Evolutionary conservation across 2,888 invertebrate species (phyloP), one percentile per base, ranked within the genome.

Genomic region (Alsophila aescularia): DNA sequence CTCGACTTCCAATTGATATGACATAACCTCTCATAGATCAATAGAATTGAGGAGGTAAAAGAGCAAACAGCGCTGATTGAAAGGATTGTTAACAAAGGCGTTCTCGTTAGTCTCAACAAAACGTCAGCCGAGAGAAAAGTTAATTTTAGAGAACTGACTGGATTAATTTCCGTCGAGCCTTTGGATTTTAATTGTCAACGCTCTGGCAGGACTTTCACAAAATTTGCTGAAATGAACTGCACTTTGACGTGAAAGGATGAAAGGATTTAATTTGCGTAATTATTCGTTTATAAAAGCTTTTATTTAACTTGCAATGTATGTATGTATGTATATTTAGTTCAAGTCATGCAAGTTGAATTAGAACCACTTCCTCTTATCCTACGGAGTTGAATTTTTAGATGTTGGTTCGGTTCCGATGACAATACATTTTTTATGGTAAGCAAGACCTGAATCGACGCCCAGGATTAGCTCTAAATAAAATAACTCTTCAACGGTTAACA

Each of bases 121-220:
- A 58, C 56, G 52, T 36, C 53, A 42, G 41, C 42, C 45, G 24
- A 51, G 58, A 50, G 16, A 52, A 56, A 54, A 57, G 66, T 66
- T 62, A 67, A 67, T 67, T 66, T 70, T 44, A 61, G 54, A 52
- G 35, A 49, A 57, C 37, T 53, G 72, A 76, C 54, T 69, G 64
- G 66, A 79, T 80, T 74, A 70, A 51, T 41, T 52, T 45, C 48
- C 57, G 54, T 60, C 53, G 61, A 57, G 61, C 50, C 59, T 52
- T 56, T 21, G 47, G 60, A 64, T 70, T 74, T 66, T 58, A 60
- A 63, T 64, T 56, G 69, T 61, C 36, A 29, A 53, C 47, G 18
- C 24, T 12, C 16, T 14, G 27, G 16, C 16, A 43, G 18, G 34
- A 42, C 14, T 47, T 47, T 36, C 35, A 47, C 41, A 10, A 48